Evolutionary conservation across 1,140 invertebrate genomes (phyloP).

Genomic region (Tetramorium parvispinum): DNA sequence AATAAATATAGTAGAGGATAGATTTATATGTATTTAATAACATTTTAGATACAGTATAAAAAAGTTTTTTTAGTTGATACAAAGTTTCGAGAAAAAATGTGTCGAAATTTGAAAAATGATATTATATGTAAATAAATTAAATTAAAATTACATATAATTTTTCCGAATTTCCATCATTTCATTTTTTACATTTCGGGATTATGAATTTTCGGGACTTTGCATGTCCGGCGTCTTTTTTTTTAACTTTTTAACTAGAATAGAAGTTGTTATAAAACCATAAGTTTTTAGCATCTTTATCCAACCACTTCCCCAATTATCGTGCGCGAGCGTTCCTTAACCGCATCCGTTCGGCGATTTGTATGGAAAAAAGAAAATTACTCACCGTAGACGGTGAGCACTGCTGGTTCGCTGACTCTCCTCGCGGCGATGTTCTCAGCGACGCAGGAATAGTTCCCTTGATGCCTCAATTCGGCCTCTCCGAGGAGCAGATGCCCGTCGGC

Average conservation of each 20-base stretch:
- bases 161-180: too few relatives aligned
- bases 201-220: too few relatives aligned
- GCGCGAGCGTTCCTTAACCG: constrained; percentile 4
- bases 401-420: constrained; percentile 93
- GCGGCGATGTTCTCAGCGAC: constrained; percentile 97
- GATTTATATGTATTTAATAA: background rate
- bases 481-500: constrained; percentile 95
- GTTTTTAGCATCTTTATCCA: background rate
- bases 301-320: background rate
- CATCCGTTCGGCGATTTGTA: background rate
- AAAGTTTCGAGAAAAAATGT: too few relatives aligned
- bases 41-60: background rate
- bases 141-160: too few relatives aligned
- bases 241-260: background rate
- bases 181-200: too few relatives aligned
- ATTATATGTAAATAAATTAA: too few relatives aligned
- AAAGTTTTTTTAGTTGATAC: too few relatives aligned
- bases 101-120: too few relatives aligned
- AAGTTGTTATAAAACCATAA: background rate
- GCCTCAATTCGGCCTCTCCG: constrained; percentile 89
- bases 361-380: constrained; percentile 82
- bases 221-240: background rate
- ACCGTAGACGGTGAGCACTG: constrained; percentile 97
- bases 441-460: constrained; percentile 97
- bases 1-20: too few relatives aligned